phyloP scores from a whole-genome alignment of 2,797 vertebrate genomes.

The Pseudotriccus pelzelni region DNA sequence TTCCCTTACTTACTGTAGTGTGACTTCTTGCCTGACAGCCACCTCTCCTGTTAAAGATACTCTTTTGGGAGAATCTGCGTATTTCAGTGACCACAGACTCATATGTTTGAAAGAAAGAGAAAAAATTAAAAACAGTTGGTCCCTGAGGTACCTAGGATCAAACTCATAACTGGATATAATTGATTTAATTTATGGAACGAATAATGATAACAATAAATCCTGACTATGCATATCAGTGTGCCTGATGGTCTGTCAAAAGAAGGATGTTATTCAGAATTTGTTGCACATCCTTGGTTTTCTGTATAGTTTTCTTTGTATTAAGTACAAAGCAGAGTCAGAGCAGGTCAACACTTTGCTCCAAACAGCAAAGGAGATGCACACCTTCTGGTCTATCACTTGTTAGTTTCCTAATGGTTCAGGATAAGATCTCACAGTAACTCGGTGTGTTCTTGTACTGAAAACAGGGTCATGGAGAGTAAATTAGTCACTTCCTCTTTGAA shows the following conservation, averaged over 20 bases:
- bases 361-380: neutral
- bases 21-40: neutral
- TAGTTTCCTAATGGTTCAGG: neutral
- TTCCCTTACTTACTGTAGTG: neutral
- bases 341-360: neutral
- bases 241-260: neutral
- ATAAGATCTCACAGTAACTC: neutral
- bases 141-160: neutral
- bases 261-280: neutral
- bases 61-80: neutral
- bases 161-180: neutral
- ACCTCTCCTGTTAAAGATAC: neutral
- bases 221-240: neutral
- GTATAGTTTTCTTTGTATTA: neutral
- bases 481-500: neutral
- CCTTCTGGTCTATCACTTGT: neutral
- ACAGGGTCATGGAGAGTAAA: neutral
- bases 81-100: neutral
- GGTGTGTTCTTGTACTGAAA: neutral
- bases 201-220: neutral
- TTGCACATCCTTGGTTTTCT: neutral
- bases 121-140: neutral
- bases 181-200: neutral
- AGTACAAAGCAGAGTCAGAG: neutral
- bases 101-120: neutral